phyloP scores from a whole-genome alignment of 2,113 vertebrate genomes.

The Struthio camelus region DNA sequence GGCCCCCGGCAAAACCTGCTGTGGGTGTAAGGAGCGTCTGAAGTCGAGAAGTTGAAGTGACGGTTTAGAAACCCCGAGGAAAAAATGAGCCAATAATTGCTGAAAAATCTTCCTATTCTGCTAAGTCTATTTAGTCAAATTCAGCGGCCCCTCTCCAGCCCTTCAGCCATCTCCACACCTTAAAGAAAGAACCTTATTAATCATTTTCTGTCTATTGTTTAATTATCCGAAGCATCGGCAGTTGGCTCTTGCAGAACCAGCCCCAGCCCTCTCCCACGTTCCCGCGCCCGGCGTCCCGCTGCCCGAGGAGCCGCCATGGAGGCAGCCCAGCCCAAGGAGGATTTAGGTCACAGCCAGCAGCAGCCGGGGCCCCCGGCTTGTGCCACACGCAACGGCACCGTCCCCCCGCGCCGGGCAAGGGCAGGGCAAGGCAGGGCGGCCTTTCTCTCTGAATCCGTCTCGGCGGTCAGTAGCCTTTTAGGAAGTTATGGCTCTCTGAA shows the following conservation, averaged over 20 bases:
- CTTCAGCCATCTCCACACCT: neutral
- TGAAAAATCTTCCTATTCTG: constrained; percentile 37
- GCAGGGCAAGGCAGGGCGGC: neutral
- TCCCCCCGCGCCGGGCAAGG: neutral
- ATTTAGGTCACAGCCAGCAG: neutral
- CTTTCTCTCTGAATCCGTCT: rapidly evolving
- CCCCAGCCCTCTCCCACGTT: constrained; percentile 15
- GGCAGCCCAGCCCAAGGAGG: neutral
- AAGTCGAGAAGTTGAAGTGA: neutral
- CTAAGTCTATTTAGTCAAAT: constrained; percentile 24
- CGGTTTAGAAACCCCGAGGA: neutral
- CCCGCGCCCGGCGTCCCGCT: too few relatives aligned
- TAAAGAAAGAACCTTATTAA: neutral
- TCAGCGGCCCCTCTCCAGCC: constrained; percentile 3
- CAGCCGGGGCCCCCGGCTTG: rapidly evolving
- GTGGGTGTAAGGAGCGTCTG: constrained; percentile 40
- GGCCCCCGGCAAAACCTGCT: constrained; percentile 44
- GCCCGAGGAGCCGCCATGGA: too few relatives aligned
- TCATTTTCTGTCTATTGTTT: constrained; percentile 2
- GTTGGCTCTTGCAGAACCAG: neutral
- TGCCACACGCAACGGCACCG: rapidly evolving
- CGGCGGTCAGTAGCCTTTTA: neutral
- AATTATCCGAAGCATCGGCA: constrained; percentile 28
- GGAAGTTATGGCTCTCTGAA: neutral
- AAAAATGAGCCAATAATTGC: constrained; percentile 41